Evolutionary conservation across 2,888 invertebrate species (phyloP).

Genomic region (Xestia sexstrigata): DNA sequence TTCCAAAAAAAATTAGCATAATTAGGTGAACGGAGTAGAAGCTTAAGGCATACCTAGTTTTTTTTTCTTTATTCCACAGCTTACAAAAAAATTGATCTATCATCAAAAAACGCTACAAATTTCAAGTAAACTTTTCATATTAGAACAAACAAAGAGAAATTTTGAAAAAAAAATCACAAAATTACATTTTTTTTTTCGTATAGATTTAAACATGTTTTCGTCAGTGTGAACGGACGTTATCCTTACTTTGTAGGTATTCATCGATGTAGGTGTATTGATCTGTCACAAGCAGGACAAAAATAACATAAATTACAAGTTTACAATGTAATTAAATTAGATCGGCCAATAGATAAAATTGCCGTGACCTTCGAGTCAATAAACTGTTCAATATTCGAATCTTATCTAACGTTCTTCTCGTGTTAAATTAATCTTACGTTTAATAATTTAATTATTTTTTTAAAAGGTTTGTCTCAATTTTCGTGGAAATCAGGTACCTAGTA

Average conservation of each 20-base stretch:
- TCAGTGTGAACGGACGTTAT: background rate
- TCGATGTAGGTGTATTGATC: background rate
- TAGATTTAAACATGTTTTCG: background rate
- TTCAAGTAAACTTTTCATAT: too few species aligned
- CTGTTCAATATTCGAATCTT: constrained; percentile 24
- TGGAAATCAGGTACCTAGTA: background rate
- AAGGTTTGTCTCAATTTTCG: background rate
- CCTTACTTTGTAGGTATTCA: background rate
- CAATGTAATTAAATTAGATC: constrained; percentile 38
- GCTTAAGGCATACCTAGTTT: too few species aligned
- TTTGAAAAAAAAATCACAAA: too few species aligned
- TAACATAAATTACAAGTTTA: constrained; percentile 1
- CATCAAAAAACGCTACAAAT: too few species aligned
- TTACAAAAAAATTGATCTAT: too few species aligned
- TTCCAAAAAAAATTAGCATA: too few species aligned
- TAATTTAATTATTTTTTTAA: background rate
- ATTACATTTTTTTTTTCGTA: too few species aligned
- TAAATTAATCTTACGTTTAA: constrained; percentile 22
- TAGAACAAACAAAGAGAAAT: too few species aligned
- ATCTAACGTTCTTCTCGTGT: constrained; percentile 17
- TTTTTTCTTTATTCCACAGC: too few species aligned
- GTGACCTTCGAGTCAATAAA: constrained; percentile 38
- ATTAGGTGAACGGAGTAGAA: too few species aligned
- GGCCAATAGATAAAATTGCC: constrained; percentile 27
- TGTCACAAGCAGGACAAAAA: constrained; percentile 20